Base-by-base conservation (phyloP, 2,113 vertebrate genomes). In the Solea senegalensis region DNA sequence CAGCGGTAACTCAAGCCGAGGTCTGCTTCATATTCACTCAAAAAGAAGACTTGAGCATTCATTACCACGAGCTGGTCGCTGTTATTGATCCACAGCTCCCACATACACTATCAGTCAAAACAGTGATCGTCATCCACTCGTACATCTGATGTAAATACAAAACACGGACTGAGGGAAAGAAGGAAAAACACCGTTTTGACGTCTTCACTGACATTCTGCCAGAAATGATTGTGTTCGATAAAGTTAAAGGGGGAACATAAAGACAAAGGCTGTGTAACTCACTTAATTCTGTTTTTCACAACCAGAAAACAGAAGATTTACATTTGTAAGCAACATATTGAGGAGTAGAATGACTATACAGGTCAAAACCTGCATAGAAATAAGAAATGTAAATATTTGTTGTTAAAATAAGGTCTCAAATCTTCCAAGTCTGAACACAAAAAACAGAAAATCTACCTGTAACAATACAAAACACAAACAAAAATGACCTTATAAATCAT, bases 201-300 rank as follows among this genome's bases (percentile, higher is more conserved):
- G n/a, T n/a, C 43, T 44, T 44, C 43, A 9, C 8, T 44, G 12
- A 94, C 95, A 95, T 95, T 96, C 94, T 96, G 95, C 95, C 95
- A 94, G 94, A 96, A 72, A 95, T 94, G 94, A 92, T 93, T 96
- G 95, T 97, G 96, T 95, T 97, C 94, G 96, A 97, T 97, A 98
- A 98, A 97, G 94, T 78, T 79, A 61, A 83, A 81, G 3, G 64
- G 79, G 56, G 61, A 55, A 74, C 53, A n/a, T 54, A 65, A 14
- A 3, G 14, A 21, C 15, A 15, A 34, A 8, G 9, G 41, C 0
- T 52, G 9, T 51, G 58, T 3, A 34, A 34, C 34, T 34, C 34
- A 34, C 3, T 34, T 34, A 3, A 34, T 4, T 34, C 34, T 34
- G 34, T 34, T 21, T 21, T 21, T 21, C 21, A 21, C 21, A 21